Conservation (phyloP, 2,113 vertebrate species). For the Naja naja region DNA sequence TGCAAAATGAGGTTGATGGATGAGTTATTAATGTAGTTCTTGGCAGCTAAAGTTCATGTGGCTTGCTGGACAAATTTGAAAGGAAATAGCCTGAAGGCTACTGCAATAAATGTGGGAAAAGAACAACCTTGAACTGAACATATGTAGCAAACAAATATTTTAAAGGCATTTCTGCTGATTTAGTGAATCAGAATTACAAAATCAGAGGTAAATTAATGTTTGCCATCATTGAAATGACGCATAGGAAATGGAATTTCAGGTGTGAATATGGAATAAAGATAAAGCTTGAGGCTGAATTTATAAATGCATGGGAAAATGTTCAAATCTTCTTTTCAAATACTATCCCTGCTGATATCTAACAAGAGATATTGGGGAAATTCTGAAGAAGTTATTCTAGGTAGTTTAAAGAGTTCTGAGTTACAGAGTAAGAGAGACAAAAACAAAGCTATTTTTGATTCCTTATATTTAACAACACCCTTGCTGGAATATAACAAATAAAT, state of each 20-base stretch:
- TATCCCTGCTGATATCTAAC: background rate
- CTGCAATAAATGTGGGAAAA: background rate
- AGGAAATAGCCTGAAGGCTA: background rate
- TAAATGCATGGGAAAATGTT: background rate
- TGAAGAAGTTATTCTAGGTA: background rate
- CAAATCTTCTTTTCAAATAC: background rate
- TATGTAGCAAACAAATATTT: background rate
- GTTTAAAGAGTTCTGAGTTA: background rate
- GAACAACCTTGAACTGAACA: slow-evolving; percentile 1
- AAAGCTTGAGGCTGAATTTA: background rate
- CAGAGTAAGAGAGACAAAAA: background rate
- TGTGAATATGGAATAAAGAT: background rate
- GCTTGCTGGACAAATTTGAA: background rate
- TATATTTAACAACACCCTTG: background rate
- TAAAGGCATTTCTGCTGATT: background rate
- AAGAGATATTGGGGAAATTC: background rate
- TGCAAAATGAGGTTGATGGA: slow-evolving; percentile 6
- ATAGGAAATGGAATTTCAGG: background rate
- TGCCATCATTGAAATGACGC: background rate
- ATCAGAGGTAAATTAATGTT: background rate
- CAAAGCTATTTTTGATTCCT: too few relatives aligned
- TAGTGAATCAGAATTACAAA: background rate
- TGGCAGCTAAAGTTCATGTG: slow-evolving; percentile 2
- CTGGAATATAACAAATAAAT: background rate
- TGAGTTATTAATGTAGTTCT: slow-evolving; percentile 24